phyloP scores from a whole-genome alignment of 2,113 vertebrate genomes.

The Rhegmatorhina hoffmannsi region DNA sequence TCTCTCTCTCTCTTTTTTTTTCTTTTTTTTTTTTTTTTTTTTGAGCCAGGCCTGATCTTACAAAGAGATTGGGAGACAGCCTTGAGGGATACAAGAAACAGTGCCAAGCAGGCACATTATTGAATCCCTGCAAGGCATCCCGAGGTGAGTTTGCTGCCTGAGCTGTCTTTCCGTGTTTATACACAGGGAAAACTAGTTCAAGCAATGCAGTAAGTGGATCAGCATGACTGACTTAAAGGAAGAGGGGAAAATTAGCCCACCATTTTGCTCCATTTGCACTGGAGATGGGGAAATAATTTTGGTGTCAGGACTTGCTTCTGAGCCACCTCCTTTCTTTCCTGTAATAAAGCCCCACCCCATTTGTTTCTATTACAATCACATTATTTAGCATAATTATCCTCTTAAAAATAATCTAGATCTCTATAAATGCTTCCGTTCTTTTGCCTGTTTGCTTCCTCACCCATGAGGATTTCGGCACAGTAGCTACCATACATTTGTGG shows the following conservation, averaged over 20 bases:
- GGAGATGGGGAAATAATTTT: slow-evolving; percentile 62
- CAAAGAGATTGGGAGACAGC: slow-evolving; percentile 75
- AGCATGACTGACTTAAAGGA: slow-evolving; percentile 54
- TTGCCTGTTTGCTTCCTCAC: neutral
- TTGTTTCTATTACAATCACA: slow-evolving; percentile 48
- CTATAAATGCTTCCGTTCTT: slow-evolving; percentile 25
- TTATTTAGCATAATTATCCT: slow-evolving; percentile 54
- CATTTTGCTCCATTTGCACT: slow-evolving; percentile 46
- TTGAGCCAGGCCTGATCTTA: slow-evolving; percentile 59
- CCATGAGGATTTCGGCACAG: slow-evolving; percentile 24
- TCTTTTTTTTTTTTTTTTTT: neutral
- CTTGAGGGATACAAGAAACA: slow-evolving; percentile 75
- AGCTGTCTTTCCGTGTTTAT: slow-evolving; percentile 61
- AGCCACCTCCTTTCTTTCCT: slow-evolving; percentile 49
- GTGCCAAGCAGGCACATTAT: slow-evolving; percentile 69
- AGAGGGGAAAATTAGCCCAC: slow-evolving; percentile 44
- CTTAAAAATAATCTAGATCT: slow-evolving; percentile 48
- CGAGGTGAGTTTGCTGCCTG: slow-evolving; percentile 63
- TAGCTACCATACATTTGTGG: neutral
- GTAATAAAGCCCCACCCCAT: slow-evolving; percentile 52
- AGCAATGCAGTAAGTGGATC: slow-evolving; percentile 55
- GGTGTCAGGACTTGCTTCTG: slow-evolving; percentile 50
- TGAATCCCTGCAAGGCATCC: slow-evolving; percentile 71
- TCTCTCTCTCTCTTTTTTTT: neutral
- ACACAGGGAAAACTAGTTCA: slow-evolving; percentile 64